Conservation (phyloP, 2,797 vertebrate species). For the Lepidocolaptes lacrymiger region DNA sequence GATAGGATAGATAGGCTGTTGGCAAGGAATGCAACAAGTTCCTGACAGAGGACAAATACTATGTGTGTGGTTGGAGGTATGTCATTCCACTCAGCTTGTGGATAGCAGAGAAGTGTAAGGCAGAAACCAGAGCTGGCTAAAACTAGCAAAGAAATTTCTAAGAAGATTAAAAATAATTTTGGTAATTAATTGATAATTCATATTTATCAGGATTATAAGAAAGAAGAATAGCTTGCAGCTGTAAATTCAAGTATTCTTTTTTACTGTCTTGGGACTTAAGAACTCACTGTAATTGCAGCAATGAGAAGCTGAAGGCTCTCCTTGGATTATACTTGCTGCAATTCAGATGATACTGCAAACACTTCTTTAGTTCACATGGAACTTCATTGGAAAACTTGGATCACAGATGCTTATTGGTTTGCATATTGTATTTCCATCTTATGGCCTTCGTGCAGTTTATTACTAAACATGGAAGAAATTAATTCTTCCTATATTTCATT, state of each 20-base stretch:
- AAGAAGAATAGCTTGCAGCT: conserved; percentile 15
- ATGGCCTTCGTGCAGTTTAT: background rate
- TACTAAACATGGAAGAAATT: conserved; percentile 38
- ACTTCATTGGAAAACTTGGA: background rate
- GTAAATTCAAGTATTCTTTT: background rate
- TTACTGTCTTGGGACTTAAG: background rate
- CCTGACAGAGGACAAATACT: background rate
- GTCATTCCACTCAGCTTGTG: background rate
- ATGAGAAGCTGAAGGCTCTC: background rate
- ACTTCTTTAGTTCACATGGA: background rate
- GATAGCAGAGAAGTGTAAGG: background rate
- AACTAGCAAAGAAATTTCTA: background rate
- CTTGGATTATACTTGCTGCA: background rate
- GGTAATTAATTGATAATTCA: conserved; percentile 31
- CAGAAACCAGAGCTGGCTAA: background rate
- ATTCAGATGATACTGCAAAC: background rate
- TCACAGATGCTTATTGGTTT: background rate
- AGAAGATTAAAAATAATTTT: conserved; percentile 25
- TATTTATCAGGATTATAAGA: conserved; percentile 18
- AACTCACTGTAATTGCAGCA: background rate
- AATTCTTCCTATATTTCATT: conserved; percentile 9
- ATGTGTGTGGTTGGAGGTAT: accelerated
- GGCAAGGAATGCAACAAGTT: background rate
- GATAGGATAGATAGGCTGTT: background rate
- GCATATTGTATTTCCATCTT: background rate